Conservation (phyloP, 2,888 invertebrate genomes). For the Microplitis manilae region DNA sequence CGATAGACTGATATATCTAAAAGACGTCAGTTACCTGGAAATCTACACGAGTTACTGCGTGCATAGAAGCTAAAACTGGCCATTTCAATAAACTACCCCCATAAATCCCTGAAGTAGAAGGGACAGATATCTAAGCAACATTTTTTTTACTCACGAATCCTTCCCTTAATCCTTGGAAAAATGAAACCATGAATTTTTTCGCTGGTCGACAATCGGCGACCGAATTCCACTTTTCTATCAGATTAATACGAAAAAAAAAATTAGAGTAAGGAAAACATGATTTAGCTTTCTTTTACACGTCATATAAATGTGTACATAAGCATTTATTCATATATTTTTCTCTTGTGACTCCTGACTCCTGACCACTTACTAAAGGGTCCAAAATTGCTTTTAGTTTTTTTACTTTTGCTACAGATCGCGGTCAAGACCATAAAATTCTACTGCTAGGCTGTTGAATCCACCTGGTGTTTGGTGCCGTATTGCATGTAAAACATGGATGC, state of each 20-base stretch:
- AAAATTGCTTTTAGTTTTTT: slow-evolving; percentile 23
- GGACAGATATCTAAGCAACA: slow-evolving; percentile 25
- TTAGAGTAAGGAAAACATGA: background rate
- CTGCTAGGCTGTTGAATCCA: slow-evolving; percentile 71
- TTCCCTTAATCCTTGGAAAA: slow-evolving; percentile 5
- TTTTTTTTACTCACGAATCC: background rate
- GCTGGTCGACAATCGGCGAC: background rate
- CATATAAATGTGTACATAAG: background rate
- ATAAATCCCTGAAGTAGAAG: slow-evolving; percentile 57
- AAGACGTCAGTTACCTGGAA: slow-evolving; percentile 9
- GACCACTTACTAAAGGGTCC: slow-evolving; percentile 1
- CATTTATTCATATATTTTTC: slow-evolving; percentile 1
- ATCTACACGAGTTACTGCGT: slow-evolving; percentile 14
- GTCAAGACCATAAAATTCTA: slow-evolving; percentile 69
- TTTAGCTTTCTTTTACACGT: slow-evolving; percentile 16
- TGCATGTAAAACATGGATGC: slow-evolving; percentile 72
- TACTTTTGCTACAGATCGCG: slow-evolving; percentile 41
- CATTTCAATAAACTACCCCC: slow-evolving; percentile 66
- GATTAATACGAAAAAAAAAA: background rate
- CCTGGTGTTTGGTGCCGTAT: slow-evolving; percentile 68
- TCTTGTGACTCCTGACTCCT: background rate
- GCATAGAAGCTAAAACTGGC: slow-evolving; percentile 35
- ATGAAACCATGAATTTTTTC: background rate
- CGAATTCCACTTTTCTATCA: background rate
- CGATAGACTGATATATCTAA: background rate